phyloP scores from a whole-genome alignment of 2,888 invertebrate species.

The Spisula solida region DNA sequence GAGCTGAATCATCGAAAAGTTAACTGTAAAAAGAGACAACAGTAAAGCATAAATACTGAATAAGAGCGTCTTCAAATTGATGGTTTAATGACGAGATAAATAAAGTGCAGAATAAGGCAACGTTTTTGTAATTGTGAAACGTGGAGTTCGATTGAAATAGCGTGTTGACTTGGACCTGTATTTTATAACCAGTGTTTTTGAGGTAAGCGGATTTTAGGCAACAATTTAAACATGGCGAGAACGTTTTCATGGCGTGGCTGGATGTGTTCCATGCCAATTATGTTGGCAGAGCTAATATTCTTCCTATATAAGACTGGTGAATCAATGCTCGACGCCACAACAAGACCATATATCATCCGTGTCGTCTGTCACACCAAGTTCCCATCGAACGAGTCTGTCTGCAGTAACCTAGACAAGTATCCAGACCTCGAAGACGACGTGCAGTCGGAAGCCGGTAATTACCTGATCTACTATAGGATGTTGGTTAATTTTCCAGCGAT shows the following conservation, averaged over 20 bases:
- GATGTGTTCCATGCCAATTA: constrained; percentile 62
- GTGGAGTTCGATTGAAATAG: no score
- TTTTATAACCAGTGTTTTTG: neutral
- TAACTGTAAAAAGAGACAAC: no score
- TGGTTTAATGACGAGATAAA: no score
- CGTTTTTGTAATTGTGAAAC: no score
- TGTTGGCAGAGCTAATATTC: constrained; percentile 84
- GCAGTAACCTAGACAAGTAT: constrained; percentile 69
- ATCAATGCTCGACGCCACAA: constrained; percentile 86
- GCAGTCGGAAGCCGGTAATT: constrained; percentile 82
- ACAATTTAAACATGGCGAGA: neutral
- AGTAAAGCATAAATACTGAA: no score
- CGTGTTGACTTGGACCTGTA: neutral
- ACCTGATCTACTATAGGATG: constrained; percentile 85
- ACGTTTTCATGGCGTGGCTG: constrained; percentile 32
- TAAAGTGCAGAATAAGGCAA: no score
- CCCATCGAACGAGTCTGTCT: constrained; percentile 70
- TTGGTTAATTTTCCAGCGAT: constrained; percentile 87
- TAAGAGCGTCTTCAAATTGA: no score
- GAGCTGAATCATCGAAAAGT: no score
- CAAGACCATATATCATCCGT: constrained; percentile 85
- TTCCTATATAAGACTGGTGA: constrained; percentile 87
- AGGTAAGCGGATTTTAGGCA: neutral
- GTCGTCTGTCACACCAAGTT: constrained; percentile 81
- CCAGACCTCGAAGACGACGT: constrained; percentile 79